Base-by-base conservation (phyloP, 2,888 invertebrate species). In the Salticus scenicus region DNA sequence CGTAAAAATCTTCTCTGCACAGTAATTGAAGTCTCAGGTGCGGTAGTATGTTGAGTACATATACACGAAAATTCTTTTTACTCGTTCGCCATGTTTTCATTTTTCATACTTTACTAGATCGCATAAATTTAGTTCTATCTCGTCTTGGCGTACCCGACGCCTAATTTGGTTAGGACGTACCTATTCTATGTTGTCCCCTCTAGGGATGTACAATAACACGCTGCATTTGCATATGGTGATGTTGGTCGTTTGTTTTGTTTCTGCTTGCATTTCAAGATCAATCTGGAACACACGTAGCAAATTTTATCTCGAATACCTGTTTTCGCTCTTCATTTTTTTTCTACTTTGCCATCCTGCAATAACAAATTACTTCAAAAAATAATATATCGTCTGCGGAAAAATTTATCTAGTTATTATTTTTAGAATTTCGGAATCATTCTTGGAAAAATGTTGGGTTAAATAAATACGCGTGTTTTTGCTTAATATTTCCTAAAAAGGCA, bases 21-120 rank as follows among this genome's bases (percentile, higher is more conserved):
- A 20, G 24, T 57, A 57, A 57, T 57, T 57, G 57, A 57, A 57
- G 57, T 57, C 57, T 57, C 57, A 57, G 57, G 57, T 57, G 57
- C 57, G 24, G 12, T 17, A 57, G 24, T 57, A 24, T 24, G 24
- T 24, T 1, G 24, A 57, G 24, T 24, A 24, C 24, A 57, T 57
- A 24, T 57, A 57, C 57, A 57, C 57, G 57, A 12, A 57, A 57
- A 57, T 57, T 57, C 57, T 57, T 57, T 57, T 57, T 57, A 57
- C 57, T 24, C 24, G 24, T 24, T 24, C 57, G 24, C 57, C 57
- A 12, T 57, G 57, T 57, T 57, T 57, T 57, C 57, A 57, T 57
- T 57, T 57, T 57, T 57, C 57, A 57, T 57, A 24, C 57, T 57
- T 57, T 57, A 57, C 57, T 24, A 57, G 57, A 57, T 57, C 57